Evolutionary conservation across 2,113 vertebrate species (phyloP), one percentile per base, ranked within the genome.

Genomic region (Tyrannus savana): DNA sequence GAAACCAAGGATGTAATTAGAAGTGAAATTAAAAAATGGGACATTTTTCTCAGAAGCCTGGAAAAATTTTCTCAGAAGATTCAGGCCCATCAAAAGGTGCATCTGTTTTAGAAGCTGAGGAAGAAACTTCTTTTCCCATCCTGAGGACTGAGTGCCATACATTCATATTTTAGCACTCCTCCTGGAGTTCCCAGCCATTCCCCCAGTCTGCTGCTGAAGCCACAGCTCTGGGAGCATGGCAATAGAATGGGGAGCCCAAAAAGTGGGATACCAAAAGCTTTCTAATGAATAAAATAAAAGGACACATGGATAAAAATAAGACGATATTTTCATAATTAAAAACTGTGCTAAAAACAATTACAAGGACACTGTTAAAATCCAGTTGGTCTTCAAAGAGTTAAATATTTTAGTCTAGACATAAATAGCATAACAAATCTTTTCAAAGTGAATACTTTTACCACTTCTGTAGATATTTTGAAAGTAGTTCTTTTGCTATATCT

Each of bases 101-200:
- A 3, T 60, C 8, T 55, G 8, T 3, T 80, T 87, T 22, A 71
- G 62, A 79, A 87, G 30, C 10, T 53, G 46, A 84, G 22, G 50
- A 64, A 83, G 35, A 76, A 71, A 12, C 15, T 3, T 28, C 37
- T 75, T 63, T 53, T 68, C 18, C 60, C 27, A 63, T 12, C 16
- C 16, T 42, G 27, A 79, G 35, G 14, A 50, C 0, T 27, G 25
- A 22, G 28, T 37, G 16, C 7, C 8, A 47, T n/a, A 18, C 0
- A 0, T 0, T 67, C 25, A 6, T 67, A 18, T 72, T 63, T 35
- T 50, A 75, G 4, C 9, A 33, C 6, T 74, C 22, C 11, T 75
- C 5, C 17, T 39, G 27, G 15, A 42, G 19, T 64, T 84, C 12
- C 35, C 0, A 0, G 5, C 16, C 3, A 3, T 56, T 75, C 4